phyloP scores from a whole-genome alignment of 2,888 invertebrate species.

The Microctonus hyperodae region DNA sequence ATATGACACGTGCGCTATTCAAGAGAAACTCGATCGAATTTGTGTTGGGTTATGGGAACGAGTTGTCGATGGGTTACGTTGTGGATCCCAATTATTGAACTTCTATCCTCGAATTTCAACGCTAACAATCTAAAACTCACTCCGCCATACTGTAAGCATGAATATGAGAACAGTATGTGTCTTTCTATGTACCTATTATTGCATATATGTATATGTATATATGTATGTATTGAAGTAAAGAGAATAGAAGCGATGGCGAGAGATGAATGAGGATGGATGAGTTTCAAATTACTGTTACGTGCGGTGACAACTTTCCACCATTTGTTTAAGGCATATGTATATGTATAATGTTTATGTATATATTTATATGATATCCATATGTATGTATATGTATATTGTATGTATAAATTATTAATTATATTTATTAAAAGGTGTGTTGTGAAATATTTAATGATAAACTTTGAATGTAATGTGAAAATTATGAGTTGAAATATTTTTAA shows the following conservation, averaged over 20 bases:
- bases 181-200: neutral
- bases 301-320: neutral
- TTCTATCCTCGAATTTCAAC: conserved; percentile 33
- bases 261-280: neutral
- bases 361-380: too few relatives aligned
- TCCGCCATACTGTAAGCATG: neutral
- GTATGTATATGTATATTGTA: too few relatives aligned
- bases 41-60: neutral
- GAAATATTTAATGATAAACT: too few relatives aligned
- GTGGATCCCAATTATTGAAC: conserved; percentile 39
- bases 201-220: neutral
- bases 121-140: conserved; percentile 29
- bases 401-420: neutral
- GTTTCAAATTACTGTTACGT: neutral
- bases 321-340: neutral
- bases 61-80: conserved; percentile 18
- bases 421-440: neutral
- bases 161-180: neutral
- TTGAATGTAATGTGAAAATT: too few relatives aligned
- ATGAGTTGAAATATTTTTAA: too few relatives aligned
- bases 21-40: conserved; percentile 30
- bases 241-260: neutral
- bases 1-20: conserved; percentile 4
- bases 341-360: too few relatives aligned
- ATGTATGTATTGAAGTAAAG: too few relatives aligned